Conservation (phyloP, 2,888 invertebrate species). For the Esperia sulphurella region DNA sequence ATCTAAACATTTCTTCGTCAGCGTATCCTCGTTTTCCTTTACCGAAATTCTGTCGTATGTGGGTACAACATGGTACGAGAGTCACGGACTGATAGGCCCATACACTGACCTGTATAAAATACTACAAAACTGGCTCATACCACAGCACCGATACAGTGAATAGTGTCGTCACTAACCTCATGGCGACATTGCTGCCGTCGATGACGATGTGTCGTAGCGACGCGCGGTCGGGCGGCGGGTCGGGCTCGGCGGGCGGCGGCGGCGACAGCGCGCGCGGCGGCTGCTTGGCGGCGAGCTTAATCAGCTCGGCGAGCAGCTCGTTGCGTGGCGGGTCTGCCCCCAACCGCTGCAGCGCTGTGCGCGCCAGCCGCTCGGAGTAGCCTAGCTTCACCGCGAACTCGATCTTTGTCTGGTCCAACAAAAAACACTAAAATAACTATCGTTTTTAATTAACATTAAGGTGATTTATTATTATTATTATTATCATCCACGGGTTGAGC, state of each 20-base stretch:
- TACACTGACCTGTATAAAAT: no score
- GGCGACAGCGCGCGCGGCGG: slow-evolving; percentile 58
- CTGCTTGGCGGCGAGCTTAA: slow-evolving; percentile 85
- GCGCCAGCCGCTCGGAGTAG: slow-evolving; percentile 92
- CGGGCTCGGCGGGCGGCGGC: slow-evolving; percentile 47
- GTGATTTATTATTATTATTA: no score
- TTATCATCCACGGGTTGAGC: no score
- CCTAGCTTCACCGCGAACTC: slow-evolving; percentile 96
- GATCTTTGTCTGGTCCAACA: slow-evolving; percentile 80
- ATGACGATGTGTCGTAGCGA: slow-evolving; percentile 89
- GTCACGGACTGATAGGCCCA: no score
- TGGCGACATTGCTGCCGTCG: slow-evolving; percentile 96
- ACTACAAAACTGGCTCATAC: no score
- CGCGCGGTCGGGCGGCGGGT: slow-evolving; percentile 55
- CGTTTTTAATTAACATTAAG: no score
- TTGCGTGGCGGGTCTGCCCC: slow-evolving; percentile 92
- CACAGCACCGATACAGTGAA: no score
- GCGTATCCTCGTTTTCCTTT: no score
- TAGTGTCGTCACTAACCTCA: slow-evolving; percentile 81
- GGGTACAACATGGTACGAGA: no score
- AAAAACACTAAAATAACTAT: no score
- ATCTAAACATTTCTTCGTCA: no score
- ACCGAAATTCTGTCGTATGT: no score
- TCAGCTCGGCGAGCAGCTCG: slow-evolving; percentile 92
- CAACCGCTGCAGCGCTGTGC: slow-evolving; percentile 89